Evolutionary conservation across 2,797 vertebrate species (phyloP).

Genomic region (Protonibea diacanthus): DNA sequence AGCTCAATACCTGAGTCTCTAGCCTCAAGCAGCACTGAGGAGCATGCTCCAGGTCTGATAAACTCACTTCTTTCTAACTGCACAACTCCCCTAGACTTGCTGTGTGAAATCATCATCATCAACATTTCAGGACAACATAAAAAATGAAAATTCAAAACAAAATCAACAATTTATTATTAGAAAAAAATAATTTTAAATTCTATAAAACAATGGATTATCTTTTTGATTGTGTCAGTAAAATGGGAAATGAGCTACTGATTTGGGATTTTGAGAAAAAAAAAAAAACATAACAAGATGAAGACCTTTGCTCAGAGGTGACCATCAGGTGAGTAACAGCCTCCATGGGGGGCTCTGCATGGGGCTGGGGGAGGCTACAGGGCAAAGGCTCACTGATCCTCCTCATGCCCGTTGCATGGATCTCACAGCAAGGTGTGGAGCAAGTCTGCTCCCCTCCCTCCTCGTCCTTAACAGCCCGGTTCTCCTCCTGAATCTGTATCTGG

Average conservation of each 20-base stretch:
- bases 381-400: conserved; percentile 75
- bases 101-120: background rate
- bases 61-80: background rate
- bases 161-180: background rate
- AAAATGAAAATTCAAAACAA: background rate
- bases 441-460: conserved; percentile 47
- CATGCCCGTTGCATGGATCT: conserved; percentile 43
- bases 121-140: background rate
- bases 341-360: conserved; percentile 43
- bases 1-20: background rate
- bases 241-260: background rate
- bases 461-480: conserved; percentile 37
- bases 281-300: conserved; percentile 32
- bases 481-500: conserved; percentile 60
- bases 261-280: conserved; percentile 23
- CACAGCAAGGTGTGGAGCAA: conserved; percentile 32
- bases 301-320: conserved; percentile 75
- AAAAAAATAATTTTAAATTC: background rate
- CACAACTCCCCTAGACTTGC: no score
- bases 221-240: background rate
- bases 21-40: background rate
- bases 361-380: conserved; percentile 45
- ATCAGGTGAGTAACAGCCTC: conserved; percentile 50
- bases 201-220: background rate
- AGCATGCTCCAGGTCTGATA: rapidly evolving